These are phyloP conservation scores for Donacobius atricapilla DNA, from an alignment of 2,113 vertebrate species.

Conservation along the genomic window DNA sequence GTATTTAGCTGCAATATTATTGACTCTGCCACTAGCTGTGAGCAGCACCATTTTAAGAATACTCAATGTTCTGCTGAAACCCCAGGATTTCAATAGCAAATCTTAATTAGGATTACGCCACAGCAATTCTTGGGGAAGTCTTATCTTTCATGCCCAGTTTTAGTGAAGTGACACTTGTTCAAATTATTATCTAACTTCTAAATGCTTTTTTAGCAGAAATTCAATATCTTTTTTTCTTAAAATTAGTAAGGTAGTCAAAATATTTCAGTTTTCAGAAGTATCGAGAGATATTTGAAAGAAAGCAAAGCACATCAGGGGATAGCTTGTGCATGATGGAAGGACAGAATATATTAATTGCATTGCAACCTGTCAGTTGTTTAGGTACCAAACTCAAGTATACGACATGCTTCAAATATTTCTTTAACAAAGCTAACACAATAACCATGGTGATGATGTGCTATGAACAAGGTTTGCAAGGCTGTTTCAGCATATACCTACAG, in stretches of 20 bases:
- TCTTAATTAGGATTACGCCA: conserved; percentile 12
- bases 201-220: not conserved
- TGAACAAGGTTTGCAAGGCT: not conserved
- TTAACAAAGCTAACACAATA: not conserved
- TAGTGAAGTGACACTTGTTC: not conserved
- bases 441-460: not conserved
- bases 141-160: not conserved
- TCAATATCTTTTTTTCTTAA: not conserved
- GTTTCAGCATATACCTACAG: not conserved
- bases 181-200: not conserved
- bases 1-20: not conserved
- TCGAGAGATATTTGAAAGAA: not conserved
- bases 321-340: not conserved
- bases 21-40: not conserved
- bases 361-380: not conserved
- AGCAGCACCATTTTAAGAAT: conserved; percentile 18
- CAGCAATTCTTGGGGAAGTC: not conserved
- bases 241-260: not conserved
- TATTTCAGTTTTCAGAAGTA: not conserved
- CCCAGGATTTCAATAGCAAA: not conserved
- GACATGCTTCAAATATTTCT: not conserved
- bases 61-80: conserved; percentile 35
- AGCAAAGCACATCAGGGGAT: not conserved
- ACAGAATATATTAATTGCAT: not conserved
- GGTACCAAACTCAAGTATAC: not conserved